Evolutionary conservation across 2,113 vertebrate genomes (phyloP), one percentile per base, ranked within the genome.

Genomic region (Sturnira hondurensis): DNA sequence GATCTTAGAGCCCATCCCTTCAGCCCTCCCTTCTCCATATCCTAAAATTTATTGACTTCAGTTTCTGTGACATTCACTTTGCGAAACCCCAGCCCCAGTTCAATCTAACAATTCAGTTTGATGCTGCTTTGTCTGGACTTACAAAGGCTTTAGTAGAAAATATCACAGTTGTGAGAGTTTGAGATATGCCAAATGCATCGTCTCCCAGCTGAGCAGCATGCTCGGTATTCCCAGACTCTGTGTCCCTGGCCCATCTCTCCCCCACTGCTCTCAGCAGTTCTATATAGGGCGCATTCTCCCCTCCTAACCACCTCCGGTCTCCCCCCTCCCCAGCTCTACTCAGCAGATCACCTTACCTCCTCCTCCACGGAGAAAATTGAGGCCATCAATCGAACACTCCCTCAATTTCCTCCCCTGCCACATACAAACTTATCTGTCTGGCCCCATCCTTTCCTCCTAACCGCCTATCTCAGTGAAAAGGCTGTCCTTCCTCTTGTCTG

Each of bases 341-440:
- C 89, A 41, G 86, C 77, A 83, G 86, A 95, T 96, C 96, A 96
- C 95, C 94, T 96, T 87, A 77, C 88, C 94, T 95, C 96, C 89
- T 78, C 86, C 89, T 95, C 95, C 93, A 52, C 61, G 0, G 45
- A 97, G 97, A 89, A 97, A 97, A 97, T 94, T 96, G 96, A 96
- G 97, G 86, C 89, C 73, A 97, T 97, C 95, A 96, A 95, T 97
- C 41, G 92, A 97, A 84, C 87, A 85, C 47, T 58, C 96, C 84
- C 94, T 94, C 97, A 87, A 85, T 96, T 93, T 97, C 91, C 91
- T 96, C 93, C 84, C 91, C 94, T 96, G 95, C 91, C 93, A 96
- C 6, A 13, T 41, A 56, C 67, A 73, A 56, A 96, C 94, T 95
- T 96, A 88, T 97, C 95, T 92, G 9, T n/a, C 84, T 84, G 26